Base-by-base conservation (phyloP, 2,113 vertebrate species). In the Aegotheles bennettii region DNA sequence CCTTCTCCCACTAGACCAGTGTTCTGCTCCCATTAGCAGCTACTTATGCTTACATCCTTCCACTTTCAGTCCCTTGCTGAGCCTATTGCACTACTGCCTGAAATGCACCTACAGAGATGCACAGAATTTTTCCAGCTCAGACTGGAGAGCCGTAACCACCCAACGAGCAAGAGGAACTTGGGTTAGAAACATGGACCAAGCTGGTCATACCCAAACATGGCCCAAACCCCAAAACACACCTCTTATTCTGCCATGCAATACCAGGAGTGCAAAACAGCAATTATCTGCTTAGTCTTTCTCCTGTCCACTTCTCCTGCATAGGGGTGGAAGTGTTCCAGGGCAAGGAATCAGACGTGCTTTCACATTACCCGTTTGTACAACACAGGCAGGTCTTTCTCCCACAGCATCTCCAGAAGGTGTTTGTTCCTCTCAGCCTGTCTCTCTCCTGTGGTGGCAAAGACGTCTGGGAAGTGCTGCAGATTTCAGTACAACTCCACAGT, bases 51-150 rank as follows among this genome's bases (percentile, higher is more conserved):
- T 42, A 23, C 42, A 54, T 11, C 48, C 26, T n/a, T 43, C 43
- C 18, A 6, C 48, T 48, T 73, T 16, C 31, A 64, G 10, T 4
- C 45, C n/a, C 0, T 0, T 17, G 14, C 9, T 25, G 33, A 42
- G 18, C 53, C 67, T 43, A 69, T 1, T 60, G 8, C 40, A 56
- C 36, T 28, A 9, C 36, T 45, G 25, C 36, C 42, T 15, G 20
- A 87, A 75, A 19, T 8, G 9, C 57, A 79, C 28, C 51, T 38
- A 10, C 15, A 0, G 0, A 87, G 28, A 59, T 9, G 10, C 16
- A 26, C 25, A 36, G 45, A 3, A 7, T 20, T 82, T 7, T 15
- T n/a, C 45, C 69, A 84, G 33, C 33, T 50, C 10, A 1, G 16
- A 12, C 19, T 23, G 31, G 13, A 65, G 21, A 65, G 26, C 20